These are phyloP conservation scores for Thecophora atra DNA, from an alignment of 2,888 invertebrate genomes.

Conservation along the genomic window DNA sequence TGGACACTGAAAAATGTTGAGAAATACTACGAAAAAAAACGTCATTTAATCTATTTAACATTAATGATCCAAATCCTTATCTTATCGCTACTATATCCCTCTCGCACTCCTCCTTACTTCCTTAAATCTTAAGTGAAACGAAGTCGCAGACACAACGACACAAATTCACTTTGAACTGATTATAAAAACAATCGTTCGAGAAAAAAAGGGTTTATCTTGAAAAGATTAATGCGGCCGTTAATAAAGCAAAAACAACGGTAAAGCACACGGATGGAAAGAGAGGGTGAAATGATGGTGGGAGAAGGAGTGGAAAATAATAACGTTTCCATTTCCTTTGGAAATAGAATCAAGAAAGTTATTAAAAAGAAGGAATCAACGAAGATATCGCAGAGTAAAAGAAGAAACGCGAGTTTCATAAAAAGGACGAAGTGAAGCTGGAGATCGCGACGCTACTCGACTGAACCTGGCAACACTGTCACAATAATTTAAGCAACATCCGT, in stretches of 20 bases:
- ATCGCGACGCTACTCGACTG: no score
- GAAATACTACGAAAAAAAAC: not conserved
- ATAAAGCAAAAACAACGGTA: conserved; percentile 25
- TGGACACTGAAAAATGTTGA: no score
- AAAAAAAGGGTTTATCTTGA: conserved; percentile 35
- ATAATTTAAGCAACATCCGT: not conserved
- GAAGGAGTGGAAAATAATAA: not conserved
- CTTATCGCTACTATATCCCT: no score
- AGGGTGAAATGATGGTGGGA: not conserved
- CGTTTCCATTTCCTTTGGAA: not conserved
- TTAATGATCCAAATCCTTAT: not conserved
- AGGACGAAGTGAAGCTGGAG: no score
- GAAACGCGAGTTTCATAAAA: no score
- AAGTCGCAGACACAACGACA: no score
- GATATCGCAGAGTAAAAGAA: no score
- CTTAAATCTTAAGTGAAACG: no score
- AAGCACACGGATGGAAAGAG: not conserved
- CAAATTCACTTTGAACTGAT: conserved; percentile 35
- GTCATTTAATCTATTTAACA: not conserved
- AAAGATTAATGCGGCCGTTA: conserved; percentile 42
- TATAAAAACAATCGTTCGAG: conserved; percentile 34
- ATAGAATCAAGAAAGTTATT: not conserved
- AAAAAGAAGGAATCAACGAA: not conserved
- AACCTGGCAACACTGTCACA: conserved; percentile 7
- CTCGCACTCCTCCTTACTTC: no score